Conservation (phyloP, 2,888 invertebrate species). For the Tetragonisca angustula region DNA sequence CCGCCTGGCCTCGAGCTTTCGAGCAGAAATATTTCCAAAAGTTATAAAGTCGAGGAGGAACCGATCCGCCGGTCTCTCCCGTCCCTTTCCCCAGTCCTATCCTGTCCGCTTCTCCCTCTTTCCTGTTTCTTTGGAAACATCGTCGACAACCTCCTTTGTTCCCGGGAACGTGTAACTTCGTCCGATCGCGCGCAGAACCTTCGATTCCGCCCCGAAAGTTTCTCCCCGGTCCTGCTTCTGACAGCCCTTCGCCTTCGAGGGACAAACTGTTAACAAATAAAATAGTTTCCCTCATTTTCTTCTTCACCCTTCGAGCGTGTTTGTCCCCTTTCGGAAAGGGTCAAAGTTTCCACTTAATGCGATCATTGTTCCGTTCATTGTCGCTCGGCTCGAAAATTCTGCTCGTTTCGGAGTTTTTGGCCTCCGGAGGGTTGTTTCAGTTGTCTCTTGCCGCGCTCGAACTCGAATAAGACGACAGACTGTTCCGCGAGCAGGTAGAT, state of each 20-base stretch:
- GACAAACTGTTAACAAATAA: constrained; percentile 2
- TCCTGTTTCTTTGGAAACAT: background rate
- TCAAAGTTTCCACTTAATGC: background rate
- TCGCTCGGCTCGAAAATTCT: background rate
- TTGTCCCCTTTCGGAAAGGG: background rate
- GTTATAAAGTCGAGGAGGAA: background rate
- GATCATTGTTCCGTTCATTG: background rate
- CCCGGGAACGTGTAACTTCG: constrained; percentile 17
- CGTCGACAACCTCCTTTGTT: constrained; percentile 27
- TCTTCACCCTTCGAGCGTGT: background rate
- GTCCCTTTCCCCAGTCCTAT: background rate
- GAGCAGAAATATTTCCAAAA: constrained; percentile 26
- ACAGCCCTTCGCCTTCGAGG: constrained; percentile 3
- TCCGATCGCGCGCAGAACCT: constrained; percentile 2
- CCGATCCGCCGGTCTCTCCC: too few species aligned
- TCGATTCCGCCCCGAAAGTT: constrained; percentile 15
- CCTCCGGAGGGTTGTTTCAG: background rate
- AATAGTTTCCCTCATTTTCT: constrained; percentile 1
- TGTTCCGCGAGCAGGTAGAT: constrained; percentile 47
- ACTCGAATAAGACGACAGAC: background rate
- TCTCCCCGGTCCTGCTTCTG: background rate
- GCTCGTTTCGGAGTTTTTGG: too few species aligned
- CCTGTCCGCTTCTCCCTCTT: background rate
- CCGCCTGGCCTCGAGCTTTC: background rate
- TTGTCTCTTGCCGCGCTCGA: background rate